These are phyloP conservation scores for Laspeyria flexula DNA, from an alignment of 2,888 invertebrate species.

Conservation along the genomic window DNA sequence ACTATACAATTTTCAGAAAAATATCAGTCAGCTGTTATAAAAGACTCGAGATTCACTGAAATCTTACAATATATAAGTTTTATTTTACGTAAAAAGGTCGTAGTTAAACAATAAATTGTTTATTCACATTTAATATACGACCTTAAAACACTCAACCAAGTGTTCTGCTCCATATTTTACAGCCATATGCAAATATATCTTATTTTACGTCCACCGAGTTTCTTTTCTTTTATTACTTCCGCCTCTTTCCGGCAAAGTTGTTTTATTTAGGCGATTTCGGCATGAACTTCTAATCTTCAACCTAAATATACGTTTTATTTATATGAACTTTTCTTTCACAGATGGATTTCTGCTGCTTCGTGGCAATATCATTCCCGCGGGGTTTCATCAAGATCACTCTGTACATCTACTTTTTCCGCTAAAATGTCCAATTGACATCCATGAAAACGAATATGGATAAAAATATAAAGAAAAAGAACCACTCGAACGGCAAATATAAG, in stretches of 20 bases:
- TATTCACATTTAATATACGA: too few species aligned
- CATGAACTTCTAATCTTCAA: constrained; percentile 39
- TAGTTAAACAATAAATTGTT: too few species aligned
- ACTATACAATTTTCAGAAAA: too few species aligned
- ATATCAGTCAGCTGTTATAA: too few species aligned
- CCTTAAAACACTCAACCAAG: constrained; percentile 7
- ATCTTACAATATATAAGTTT: too few species aligned
- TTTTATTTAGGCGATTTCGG: constrained; percentile 61
- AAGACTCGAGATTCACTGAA: too few species aligned
- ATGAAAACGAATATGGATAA: constrained; percentile 75
- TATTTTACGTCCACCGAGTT: constrained; percentile 52
- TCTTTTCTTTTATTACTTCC: constrained; percentile 56
- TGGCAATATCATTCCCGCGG: constrained; percentile 27
- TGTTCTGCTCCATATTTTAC: constrained; percentile 16
- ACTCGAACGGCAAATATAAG: constrained; percentile 78
- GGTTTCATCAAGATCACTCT: constrained; percentile 27
- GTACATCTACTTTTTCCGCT: constrained; percentile 20
- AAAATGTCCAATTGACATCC: constrained; percentile 15
- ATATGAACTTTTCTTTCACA: constrained; percentile 47
- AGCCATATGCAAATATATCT: constrained; percentile 45
- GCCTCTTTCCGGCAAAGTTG: constrained; percentile 65
- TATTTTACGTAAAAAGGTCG: too few species aligned
- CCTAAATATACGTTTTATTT: constrained; percentile 32
- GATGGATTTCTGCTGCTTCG: constrained; percentile 46
- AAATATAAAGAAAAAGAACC: constrained; percentile 74